A percentile compares a stretch with the other conserved stretches of the same genome.
phyloP scores from a whole-genome alignment of 1,140 invertebrate species.

The Cecropterus lyciades region DNA sequence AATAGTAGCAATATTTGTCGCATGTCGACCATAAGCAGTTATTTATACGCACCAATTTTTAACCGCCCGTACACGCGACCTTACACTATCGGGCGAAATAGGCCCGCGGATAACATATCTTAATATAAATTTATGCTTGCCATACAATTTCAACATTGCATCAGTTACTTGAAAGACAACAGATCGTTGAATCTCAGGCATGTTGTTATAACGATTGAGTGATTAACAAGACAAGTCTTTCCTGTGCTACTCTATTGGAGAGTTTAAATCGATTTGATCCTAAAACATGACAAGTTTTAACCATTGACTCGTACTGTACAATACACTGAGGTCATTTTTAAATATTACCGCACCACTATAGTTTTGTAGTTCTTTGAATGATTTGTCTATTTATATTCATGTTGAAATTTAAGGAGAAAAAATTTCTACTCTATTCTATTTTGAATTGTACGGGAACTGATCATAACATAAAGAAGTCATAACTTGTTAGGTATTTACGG shows the following conservation, averaged over 20 bases:
- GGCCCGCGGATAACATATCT: slow-evolving; percentile 16
- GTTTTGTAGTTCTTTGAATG: no score
- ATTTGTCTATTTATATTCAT: no score
- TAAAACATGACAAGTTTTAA: slow-evolving; percentile 13
- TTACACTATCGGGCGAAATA: slow-evolving; percentile 19
- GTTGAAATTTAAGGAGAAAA: no score
- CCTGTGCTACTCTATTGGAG: slow-evolving; percentile 10
- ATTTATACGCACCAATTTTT: background rate
- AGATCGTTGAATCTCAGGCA: slow-evolving; percentile 11
- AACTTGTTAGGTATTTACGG: no score
- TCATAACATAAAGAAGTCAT: no score
- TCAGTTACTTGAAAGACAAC: slow-evolving; percentile 22
- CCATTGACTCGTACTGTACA: no score
- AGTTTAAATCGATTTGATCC: slow-evolving; percentile 3
- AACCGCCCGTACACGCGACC: background rate
- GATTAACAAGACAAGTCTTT: slow-evolving; percentile 1
- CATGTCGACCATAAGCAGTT: background rate
- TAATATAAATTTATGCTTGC: slow-evolving; percentile 4
- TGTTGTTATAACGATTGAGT: background rate
- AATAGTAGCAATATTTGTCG: background rate
- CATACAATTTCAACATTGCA: slow-evolving; percentile 15
- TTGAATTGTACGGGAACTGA: no score
- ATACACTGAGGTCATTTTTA: no score
- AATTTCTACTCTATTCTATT: no score
- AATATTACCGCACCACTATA: no score